These are phyloP conservation scores for Aurelia aurita DNA, from an alignment of 30 jellyfish, hydroid and myxozoan species.

Conservation along the genomic window DNA sequence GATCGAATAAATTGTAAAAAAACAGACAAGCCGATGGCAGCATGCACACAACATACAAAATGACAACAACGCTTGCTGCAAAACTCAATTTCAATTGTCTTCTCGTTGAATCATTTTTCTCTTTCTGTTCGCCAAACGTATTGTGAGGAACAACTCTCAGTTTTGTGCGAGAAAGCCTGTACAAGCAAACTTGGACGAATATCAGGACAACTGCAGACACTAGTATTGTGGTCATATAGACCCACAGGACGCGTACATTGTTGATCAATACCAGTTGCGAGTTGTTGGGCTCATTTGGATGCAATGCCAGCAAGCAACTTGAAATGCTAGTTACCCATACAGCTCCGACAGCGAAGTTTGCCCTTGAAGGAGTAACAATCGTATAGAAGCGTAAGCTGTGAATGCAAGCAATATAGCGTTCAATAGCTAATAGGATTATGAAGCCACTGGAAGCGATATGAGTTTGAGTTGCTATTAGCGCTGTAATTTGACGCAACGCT, in stretches of 20 bases:
- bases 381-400: conserved; percentile 5
- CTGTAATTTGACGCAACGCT: background rate
- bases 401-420: conserved; percentile 36
- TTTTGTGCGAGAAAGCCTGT: background rate
- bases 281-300: background rate
- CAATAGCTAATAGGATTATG: conserved; percentile 2
- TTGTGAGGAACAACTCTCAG: background rate
- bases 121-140: background rate
- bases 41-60: no score
- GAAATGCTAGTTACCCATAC: conserved; percentile 7
- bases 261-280: background rate
- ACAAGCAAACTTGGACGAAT: conserved; percentile 1
- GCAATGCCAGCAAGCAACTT: background rate
- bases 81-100: conserved; percentile 9
- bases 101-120: background rate
- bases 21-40: no score
- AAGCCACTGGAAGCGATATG: background rate
- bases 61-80: background rate
- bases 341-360: background rate
- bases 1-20: no score
- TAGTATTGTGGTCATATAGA: background rate
- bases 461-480: background rate
- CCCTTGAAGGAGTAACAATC: background rate
- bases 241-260: background rate
- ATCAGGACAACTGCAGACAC: background rate